Conservation (phyloP, 2,113 vertebrate species). For the Alligator sinensis region DNA sequence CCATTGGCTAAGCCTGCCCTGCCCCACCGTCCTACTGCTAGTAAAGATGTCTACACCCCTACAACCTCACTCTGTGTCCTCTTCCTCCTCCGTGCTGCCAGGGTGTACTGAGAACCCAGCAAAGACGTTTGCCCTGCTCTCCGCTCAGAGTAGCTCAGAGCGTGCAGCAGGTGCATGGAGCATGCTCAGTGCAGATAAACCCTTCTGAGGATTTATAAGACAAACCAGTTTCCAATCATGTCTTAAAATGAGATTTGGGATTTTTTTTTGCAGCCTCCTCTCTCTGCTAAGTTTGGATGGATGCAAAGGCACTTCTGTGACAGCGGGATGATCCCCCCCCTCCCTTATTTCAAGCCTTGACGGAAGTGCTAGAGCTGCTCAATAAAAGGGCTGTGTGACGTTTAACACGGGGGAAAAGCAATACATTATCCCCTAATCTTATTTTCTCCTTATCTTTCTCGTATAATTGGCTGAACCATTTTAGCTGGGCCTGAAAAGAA, state of each 20-base stretch:
- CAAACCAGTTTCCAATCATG: neutral
- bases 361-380: neutral
- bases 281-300: neutral
- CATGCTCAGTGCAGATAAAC: neutral
- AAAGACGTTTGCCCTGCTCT: neutral
- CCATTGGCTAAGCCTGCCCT: fast-evolving
- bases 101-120: neutral
- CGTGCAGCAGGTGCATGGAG: neutral
- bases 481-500: too few relatives aligned
- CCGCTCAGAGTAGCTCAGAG: neutral
- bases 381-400: neutral
- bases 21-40: neutral
- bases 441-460: neutral
- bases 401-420: neutral
- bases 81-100: neutral
- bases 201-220: neutral
- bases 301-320: neutral
- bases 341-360: neutral
- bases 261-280: neutral
- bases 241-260: neutral
- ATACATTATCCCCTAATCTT: neutral
- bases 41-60: neutral
- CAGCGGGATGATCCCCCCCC: neutral
- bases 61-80: neutral
- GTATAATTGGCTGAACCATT: neutral